Evolutionary conservation across 2,797 vertebrate species (phyloP).

Genomic region (Enteromius radiatus): DNA sequence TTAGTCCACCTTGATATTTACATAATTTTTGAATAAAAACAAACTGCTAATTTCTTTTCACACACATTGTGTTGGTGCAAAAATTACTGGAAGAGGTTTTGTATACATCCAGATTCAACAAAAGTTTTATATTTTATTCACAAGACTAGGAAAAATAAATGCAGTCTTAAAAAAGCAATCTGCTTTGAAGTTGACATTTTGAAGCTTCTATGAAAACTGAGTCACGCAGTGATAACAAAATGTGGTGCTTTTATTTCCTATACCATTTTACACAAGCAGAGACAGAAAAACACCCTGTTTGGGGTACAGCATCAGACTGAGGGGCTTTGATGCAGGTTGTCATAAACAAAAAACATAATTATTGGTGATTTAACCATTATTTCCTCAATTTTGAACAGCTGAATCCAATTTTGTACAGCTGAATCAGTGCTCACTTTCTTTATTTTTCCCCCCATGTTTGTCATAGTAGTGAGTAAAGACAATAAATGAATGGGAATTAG

Average conservation of each 20-base stretch:
- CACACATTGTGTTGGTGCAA: not conserved
- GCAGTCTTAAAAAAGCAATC: not conserved
- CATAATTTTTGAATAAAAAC: not conserved
- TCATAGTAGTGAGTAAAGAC: not conserved
- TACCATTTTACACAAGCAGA: not conserved
- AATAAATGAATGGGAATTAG: not conserved
- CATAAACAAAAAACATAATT: not conserved
- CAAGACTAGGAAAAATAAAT: not conserved
- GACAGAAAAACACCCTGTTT: not conserved
- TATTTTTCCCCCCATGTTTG: not conserved
- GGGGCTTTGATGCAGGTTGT: not conserved
- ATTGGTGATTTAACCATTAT: not conserved
- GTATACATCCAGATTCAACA: not conserved
- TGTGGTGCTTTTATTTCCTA: not conserved
- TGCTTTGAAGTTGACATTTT: no score
- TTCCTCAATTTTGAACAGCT: not conserved
- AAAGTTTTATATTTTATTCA: not conserved
- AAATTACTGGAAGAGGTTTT: not conserved
- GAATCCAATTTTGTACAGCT: not conserved
- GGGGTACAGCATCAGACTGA: not conserved
- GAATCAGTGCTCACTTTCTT: not conserved
- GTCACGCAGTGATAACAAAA: no score
- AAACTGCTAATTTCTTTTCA: not conserved
- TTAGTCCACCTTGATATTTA: not conserved
- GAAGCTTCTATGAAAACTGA: no score